Conservation (phyloP, 1,140 invertebrate species). For the Hylaeus volcanicus region DNA sequence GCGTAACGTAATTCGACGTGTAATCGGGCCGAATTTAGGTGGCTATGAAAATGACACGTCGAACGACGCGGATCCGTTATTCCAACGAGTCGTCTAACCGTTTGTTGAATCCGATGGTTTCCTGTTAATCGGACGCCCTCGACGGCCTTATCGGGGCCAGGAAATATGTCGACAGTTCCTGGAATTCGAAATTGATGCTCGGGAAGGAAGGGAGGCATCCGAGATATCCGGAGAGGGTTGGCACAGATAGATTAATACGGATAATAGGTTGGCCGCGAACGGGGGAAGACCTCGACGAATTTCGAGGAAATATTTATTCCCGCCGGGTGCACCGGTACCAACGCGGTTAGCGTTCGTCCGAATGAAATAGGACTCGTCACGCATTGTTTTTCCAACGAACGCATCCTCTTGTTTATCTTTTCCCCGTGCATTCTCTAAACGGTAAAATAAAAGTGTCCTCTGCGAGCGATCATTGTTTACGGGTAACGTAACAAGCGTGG, state of each 20-base stretch:
- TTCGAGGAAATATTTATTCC: slow-evolving; percentile 39
- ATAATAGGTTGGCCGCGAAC: background rate
- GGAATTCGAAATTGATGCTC: slow-evolving; percentile 45
- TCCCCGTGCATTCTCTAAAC: too few relatives aligned
- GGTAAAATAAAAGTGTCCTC: background rate
- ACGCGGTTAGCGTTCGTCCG: too few relatives aligned
- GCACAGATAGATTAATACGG: slow-evolving; percentile 30
- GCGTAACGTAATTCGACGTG: background rate
- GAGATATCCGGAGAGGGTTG: slow-evolving; percentile 34
- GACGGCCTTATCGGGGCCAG: slow-evolving; percentile 23
- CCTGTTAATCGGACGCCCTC: slow-evolving; percentile 26
- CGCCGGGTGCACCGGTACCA: too few relatives aligned
- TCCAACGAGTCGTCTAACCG: background rate
- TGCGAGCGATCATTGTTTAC: slow-evolving; percentile 2
- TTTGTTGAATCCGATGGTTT: slow-evolving; percentile 13
- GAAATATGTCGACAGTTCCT: slow-evolving; percentile 28
- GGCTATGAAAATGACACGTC: background rate
- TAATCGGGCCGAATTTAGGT: background rate
- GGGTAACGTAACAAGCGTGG: slow-evolving; percentile 6
- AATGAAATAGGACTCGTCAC: background rate
- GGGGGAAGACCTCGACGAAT: background rate
- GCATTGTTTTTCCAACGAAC: too few relatives aligned
- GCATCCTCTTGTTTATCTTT: too few relatives aligned
- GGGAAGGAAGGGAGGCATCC: background rate
- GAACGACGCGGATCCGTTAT: background rate